phyloP scores from a whole-genome alignment of 1,140 invertebrate species.

The Steinernema feltiae region DNA sequence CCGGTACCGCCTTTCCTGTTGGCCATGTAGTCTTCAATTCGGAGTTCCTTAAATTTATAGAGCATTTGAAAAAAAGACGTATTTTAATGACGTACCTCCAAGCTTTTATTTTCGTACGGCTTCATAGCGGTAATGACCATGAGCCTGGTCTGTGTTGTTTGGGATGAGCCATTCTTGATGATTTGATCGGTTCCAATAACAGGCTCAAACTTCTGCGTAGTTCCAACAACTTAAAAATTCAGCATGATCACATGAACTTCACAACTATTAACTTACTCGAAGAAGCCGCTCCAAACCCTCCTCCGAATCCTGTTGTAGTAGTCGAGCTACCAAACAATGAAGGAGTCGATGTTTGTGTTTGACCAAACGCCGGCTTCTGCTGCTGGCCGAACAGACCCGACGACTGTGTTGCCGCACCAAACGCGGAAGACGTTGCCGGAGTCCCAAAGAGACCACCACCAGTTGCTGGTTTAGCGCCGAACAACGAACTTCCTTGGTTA shows the following conservation, averaged over 20 bases:
- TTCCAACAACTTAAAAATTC: neutral
- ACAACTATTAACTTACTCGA: neutral
- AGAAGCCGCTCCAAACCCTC: neutral
- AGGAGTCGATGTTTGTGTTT: no score
- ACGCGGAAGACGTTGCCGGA: constrained; percentile 21
- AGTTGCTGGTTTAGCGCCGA: constrained; percentile 26
- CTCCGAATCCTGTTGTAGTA: neutral
- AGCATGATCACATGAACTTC: neutral
- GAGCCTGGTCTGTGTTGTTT: constrained; percentile 30
- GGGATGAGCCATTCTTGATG: constrained; percentile 27
- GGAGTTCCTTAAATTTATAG: constrained; percentile 66
- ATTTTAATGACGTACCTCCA: constrained; percentile 18
- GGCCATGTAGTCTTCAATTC: constrained; percentile 83
- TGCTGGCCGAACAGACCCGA: neutral
- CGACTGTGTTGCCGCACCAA: constrained; percentile 23
- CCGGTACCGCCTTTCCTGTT: constrained; percentile 70
- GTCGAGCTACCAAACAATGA: neutral
- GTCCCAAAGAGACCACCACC: constrained; percentile 16
- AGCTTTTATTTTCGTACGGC: constrained; percentile 25
- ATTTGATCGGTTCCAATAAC: constrained; percentile 1
- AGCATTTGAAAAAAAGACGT: neutral
- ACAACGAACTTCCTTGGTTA: constrained; percentile 6
- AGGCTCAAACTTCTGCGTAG: neutral
- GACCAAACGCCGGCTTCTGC: neutral
- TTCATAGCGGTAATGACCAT: constrained; percentile 36